These are phyloP conservation scores for Conomelus anceps DNA, from an alignment of 2,888 invertebrate genomes.

Conservation along the genomic window DNA sequence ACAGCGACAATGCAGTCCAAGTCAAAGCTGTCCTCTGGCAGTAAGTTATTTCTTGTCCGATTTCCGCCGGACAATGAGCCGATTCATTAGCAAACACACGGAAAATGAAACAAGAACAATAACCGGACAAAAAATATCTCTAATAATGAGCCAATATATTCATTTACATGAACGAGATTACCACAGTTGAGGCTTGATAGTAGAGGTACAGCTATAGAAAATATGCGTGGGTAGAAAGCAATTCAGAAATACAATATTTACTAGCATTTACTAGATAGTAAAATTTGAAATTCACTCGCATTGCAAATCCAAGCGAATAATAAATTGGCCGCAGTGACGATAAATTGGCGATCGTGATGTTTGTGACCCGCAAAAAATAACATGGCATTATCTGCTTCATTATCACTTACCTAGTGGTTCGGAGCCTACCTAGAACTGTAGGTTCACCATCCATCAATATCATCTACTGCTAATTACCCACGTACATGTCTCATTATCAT, in stretches of 20 bases:
- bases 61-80: not conserved
- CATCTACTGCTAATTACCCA: too few relatives aligned
- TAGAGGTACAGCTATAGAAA: not conserved
- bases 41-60: not conserved
- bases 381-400: too few relatives aligned
- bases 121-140: not conserved
- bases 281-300: too few relatives aligned
- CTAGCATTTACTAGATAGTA: too few relatives aligned
- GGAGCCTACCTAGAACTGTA: too few relatives aligned
- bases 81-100: not conserved
- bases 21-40: not conserved
- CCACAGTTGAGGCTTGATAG: not conserved
- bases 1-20: not conserved
- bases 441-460: too few relatives aligned
- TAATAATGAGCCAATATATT: slow-evolving; percentile 20
- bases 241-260: not conserved
- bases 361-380: too few relatives aligned
- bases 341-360: too few relatives aligned
- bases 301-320: too few relatives aligned
- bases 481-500: too few relatives aligned
- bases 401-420: too few relatives aligned
- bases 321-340: too few relatives aligned
- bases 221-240: not conserved
- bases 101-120: not conserved
- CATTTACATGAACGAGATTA: slow-evolving; percentile 31